Percentiles rank a stretch among this genome's conserved stretches.
These are phyloP conservation scores for Tachina fera DNA, from an alignment of 2,888 invertebrate genomes.

Conservation along the genomic window DNA sequence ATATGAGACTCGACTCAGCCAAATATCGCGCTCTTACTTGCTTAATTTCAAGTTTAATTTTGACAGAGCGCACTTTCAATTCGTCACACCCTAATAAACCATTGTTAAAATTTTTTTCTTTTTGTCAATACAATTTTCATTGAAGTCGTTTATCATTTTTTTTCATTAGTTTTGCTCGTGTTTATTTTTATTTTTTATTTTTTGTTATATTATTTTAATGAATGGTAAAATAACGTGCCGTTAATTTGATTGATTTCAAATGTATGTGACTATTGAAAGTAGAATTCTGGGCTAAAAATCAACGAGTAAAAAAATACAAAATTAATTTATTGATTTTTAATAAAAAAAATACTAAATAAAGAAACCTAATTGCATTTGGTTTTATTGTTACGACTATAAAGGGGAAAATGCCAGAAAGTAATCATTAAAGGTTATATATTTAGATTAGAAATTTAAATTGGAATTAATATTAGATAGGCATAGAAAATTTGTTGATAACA, in stretches of 20 bases:
- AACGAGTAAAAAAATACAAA: slow-evolving; percentile 10
- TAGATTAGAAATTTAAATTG: not conserved
- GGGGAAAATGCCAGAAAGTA: not conserved
- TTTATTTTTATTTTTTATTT: not conserved
- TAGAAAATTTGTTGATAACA: too few relatives aligned
- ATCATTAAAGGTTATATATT: not conserved
- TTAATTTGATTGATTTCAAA: slow-evolving; percentile 62
- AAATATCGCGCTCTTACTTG: too few relatives aligned
- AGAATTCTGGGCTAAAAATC: not conserved
- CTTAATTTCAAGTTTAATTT: too few relatives aligned
- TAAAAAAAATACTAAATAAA: slow-evolving; percentile 46
- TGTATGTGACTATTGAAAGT: slow-evolving; percentile 56
- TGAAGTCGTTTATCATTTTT: slow-evolving; percentile 1
- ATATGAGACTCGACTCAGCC: too few relatives aligned
- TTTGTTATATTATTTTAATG: slow-evolving; percentile 18
- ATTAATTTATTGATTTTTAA: slow-evolving; percentile 50
- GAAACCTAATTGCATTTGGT: slow-evolving; percentile 40
- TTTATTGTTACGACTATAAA: not conserved
- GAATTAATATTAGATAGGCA: not conserved
- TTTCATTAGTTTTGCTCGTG: not conserved
- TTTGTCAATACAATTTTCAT: not conserved
- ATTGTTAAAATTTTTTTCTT: not conserved
- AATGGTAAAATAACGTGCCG: slow-evolving; percentile 63
- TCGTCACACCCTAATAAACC: not conserved
- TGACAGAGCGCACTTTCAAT: not conserved